These are phyloP conservation scores for Terrapene triunguis DNA, from an alignment of 2,113 vertebrate genomes.

Conservation along the genomic window DNA sequence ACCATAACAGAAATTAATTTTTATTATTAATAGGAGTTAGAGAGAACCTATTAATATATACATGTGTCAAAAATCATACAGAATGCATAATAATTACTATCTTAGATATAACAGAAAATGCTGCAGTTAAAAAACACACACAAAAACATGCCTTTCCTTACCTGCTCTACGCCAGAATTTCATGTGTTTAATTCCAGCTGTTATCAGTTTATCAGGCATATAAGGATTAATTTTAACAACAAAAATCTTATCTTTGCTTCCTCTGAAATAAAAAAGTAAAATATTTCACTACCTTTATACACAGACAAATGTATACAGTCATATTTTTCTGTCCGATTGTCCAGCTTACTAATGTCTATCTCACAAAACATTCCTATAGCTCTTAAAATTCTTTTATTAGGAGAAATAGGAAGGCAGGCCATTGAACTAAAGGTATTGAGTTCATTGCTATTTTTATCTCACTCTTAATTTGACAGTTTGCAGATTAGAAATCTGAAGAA, in stretches of 20 bases:
- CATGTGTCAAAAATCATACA: not conserved
- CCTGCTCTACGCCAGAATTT: constrained; percentile 98
- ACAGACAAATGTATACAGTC: not conserved
- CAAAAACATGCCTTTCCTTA: constrained; percentile 75
- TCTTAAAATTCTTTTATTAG: not conserved
- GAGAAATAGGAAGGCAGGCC: not conserved
- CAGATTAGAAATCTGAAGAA: not conserved
- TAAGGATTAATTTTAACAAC: constrained; percentile 97
- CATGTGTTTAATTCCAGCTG: constrained; percentile 97
- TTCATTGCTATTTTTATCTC: not conserved
- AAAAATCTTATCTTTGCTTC: constrained; percentile 99
- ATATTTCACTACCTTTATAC: not conserved
- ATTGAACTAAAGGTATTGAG: not conserved
- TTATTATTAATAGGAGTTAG: not conserved
- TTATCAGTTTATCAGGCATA: constrained; percentile 96
- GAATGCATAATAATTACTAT: not conserved
- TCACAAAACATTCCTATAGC: not conserved
- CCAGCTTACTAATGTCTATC: not conserved
- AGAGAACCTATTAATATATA: not conserved
- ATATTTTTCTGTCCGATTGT: not conserved
- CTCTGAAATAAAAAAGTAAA: constrained; percentile 84
- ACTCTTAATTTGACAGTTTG: not conserved
- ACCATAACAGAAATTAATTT: not conserved
- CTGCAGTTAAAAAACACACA: not conserved
- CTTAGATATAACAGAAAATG: not conserved